Evolutionary conservation across 2,888 invertebrate genomes (phyloP).

Genomic region (Crepidodera aurea): DNA sequence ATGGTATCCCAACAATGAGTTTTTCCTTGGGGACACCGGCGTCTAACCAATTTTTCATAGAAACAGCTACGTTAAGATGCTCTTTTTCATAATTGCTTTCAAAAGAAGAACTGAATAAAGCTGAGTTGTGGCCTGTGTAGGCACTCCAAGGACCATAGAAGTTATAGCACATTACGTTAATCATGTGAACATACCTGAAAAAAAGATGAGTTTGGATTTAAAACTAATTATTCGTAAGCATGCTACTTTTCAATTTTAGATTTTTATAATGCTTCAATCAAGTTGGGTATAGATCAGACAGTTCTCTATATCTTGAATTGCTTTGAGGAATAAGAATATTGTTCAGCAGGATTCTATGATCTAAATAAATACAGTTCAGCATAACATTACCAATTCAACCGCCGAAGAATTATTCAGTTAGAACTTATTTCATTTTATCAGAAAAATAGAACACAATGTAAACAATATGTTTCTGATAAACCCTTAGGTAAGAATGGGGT

Average conservation of each 20-base stretch:
- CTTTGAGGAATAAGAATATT: not conserved
- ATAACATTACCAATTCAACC: too few species aligned
- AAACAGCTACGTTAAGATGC: slow-evolving; percentile 55
- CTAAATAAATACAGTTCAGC: too few species aligned
- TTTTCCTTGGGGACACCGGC: slow-evolving; percentile 69
- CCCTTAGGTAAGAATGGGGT: too few species aligned
- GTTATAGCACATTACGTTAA: slow-evolving; percentile 61
- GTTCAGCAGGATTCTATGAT: not conserved
- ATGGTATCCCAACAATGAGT: slow-evolving; percentile 72
- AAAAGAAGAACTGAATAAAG: slow-evolving; percentile 66
- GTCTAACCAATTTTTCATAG: slow-evolving; percentile 63
- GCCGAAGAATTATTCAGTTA: too few species aligned
- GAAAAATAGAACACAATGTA: too few species aligned
- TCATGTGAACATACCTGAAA: slow-evolving; percentile 59
- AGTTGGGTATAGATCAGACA: not conserved
- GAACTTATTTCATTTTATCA: too few species aligned
- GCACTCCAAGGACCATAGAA: slow-evolving; percentile 69
- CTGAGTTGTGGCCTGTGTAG: slow-evolving; percentile 73
- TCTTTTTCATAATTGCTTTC: slow-evolving; percentile 45
- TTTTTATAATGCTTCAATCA: not conserved
- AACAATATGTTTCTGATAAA: too few species aligned
- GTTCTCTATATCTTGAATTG: not conserved
- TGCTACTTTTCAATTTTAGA: too few species aligned
- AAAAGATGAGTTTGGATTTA: too few species aligned
- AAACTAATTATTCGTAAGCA: too few species aligned